Evolutionary conservation across 2,797 vertebrate species (phyloP), one percentile per base, ranked within the genome.

Genomic region (Euthynnus affinis): DNA sequence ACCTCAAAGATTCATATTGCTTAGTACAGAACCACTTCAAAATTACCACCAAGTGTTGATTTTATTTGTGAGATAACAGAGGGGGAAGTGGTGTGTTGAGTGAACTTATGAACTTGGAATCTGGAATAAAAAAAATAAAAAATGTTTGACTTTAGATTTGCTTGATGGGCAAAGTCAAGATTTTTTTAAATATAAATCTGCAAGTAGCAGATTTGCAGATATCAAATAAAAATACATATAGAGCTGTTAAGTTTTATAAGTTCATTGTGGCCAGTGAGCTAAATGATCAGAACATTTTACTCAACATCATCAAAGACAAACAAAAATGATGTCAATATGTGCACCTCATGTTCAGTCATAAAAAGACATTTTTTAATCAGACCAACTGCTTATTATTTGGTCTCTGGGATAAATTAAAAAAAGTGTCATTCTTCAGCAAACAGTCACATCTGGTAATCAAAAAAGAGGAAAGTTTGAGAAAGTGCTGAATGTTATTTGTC

Each of bases 361-460:
- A 63, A 18, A 51, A 1, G 57, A 10, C 12, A 48, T 57, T 46
- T 76, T 12, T 62, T 65, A 23, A 48, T 65, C 15, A 53, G 25
- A 68, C 18, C 3, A 46, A 5, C 40, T 59, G 52, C 12, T 44
- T 70, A 51, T 62, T 49, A 72, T 88, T 83, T 84, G 82, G 81
- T 85, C 63, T 0, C 64, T 65, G 18, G 27, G 46, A 18, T 58
- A 68, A 59, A 29, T 12, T 12, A 37, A 67, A 70, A 74, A 40
- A 32, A 15, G 2, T 3, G 64, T 25, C 40, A 9, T 48, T 18
- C 61, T 61, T 78, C 34, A 57, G 48, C 42, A 75, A 76, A 69
- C 20, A 64, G 46, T 55, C 20, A 60, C 15, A 71, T 27, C 2
- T 9, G 2, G 23, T 42, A 25, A 72, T 71, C 13, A 42, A 1